phyloP scores from a whole-genome alignment of 2,113 vertebrate species.

The Pandion haliaetus region DNA sequence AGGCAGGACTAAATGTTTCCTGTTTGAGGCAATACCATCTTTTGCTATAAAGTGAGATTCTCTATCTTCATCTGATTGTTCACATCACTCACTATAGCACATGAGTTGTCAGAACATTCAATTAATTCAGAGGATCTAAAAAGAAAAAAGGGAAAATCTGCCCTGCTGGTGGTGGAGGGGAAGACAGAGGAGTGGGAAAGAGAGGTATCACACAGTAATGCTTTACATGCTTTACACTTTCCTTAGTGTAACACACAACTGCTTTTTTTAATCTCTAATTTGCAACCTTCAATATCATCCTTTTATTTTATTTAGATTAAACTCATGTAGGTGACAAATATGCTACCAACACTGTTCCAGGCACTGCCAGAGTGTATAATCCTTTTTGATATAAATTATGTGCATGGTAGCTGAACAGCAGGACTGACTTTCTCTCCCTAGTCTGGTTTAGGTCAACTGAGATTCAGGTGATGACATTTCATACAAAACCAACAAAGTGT shows the following conservation, averaged over 20 bases:
- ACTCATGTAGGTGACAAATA: slow-evolving; percentile 1
- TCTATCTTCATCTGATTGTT: not conserved
- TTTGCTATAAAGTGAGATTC: not conserved
- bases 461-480: slow-evolving; percentile 23
- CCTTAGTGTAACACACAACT: not conserved
- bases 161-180: not conserved
- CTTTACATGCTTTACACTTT: not conserved
- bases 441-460: slow-evolving; percentile 8
- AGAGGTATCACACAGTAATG: not conserved
- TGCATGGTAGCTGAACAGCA: not conserved
- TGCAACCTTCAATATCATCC: not conserved
- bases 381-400: not conserved
- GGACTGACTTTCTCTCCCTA: not conserved
- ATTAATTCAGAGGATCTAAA: not conserved
- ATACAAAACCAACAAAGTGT: slow-evolving; percentile 39
- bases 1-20: not conserved
- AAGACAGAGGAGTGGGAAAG: not conserved
- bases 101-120: not conserved
- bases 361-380: not conserved
- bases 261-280: not conserved
- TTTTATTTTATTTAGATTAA: slow-evolving; percentile 15
- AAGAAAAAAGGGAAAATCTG: slow-evolving; percentile 20
- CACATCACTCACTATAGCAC: not conserved
- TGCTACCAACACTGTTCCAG: not conserved
- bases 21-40: not conserved